These are phyloP conservation scores for Hiodon tergisus DNA, from an alignment of 2,113 vertebrate genomes.

Conservation along the genomic window DNA sequence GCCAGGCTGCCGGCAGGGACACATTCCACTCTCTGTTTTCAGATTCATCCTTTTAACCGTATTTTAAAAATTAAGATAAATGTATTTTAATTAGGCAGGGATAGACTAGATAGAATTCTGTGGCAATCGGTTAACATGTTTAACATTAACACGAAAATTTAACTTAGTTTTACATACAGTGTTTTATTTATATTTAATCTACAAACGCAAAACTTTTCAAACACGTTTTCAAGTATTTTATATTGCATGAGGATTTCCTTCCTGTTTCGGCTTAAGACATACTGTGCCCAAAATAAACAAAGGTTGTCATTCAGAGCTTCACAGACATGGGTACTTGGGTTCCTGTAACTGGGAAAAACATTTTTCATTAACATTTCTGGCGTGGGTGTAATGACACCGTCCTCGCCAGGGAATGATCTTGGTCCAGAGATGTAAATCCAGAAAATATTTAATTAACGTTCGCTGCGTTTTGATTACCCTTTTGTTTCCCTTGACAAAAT, in stretches of 20 bases:
- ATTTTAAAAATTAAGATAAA: no score
- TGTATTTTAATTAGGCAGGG: no score
- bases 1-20: conserved; percentile 18
- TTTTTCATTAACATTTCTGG: neutral
- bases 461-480: no score
- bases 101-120: no score
- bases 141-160: no score
- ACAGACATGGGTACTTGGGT: conserved; percentile 20
- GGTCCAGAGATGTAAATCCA: no score
- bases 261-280: neutral
- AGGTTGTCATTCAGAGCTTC: conserved; percentile 45
- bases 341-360: conserved; percentile 29
- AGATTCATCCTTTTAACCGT: neutral
- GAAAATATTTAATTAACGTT: no score
- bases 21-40: neutral
- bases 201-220: no score
- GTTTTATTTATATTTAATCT: conserved; percentile 20
- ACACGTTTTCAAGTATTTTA: neutral
- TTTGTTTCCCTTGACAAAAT: no score
- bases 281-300: conserved; percentile 55
- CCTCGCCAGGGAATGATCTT: no score
- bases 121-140: no score
- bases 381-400: neutral
- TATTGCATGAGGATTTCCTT: no score
- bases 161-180: neutral